Conservation (phyloP, 2,888 invertebrate genomes). For the Microctonus aethiopoides region DNA sequence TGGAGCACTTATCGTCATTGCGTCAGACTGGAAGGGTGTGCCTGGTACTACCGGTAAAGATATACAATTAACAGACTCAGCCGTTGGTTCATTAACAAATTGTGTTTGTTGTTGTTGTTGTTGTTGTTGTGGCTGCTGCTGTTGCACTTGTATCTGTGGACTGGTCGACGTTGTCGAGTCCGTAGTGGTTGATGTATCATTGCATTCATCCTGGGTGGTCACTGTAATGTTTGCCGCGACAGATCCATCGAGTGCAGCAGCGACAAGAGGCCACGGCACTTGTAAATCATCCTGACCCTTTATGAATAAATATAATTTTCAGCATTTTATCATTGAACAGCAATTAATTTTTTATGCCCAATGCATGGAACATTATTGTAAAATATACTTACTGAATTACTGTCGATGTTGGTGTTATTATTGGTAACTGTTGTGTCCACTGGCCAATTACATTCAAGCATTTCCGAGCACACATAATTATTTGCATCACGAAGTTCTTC, state of each 20-base stretch:
- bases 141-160: conserved; percentile 39
- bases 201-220: conserved; percentile 59
- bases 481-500: conserved; percentile 81
- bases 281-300: conserved; percentile 72
- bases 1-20: conserved; percentile 42
- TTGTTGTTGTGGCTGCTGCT: too few species aligned
- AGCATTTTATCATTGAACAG: conserved; percentile 9
- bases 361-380: too few species aligned
- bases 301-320: conserved; percentile 7
- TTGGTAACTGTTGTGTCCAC: conserved; percentile 54
- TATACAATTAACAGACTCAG: conserved; percentile 56
- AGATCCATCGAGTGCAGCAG: conserved; percentile 68
- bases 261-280: conserved; percentile 69
- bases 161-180: conserved; percentile 49
- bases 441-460: conserved; percentile 63
- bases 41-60: conserved; percentile 58
- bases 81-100: conserved; percentile 44
- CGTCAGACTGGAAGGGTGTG: conserved; percentile 53
- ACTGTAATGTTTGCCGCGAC: conserved; percentile 62
- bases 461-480: conserved; percentile 74
- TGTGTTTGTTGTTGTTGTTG: conserved; percentile 44
- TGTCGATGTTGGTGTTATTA: conserved; percentile 46
- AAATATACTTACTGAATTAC: conserved; percentile 41
- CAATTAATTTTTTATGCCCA: too few species aligned
- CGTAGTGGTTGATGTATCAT: conserved; percentile 54